Conservation (phyloP, 2,113 vertebrate species). For the Catharus minimus region DNA sequence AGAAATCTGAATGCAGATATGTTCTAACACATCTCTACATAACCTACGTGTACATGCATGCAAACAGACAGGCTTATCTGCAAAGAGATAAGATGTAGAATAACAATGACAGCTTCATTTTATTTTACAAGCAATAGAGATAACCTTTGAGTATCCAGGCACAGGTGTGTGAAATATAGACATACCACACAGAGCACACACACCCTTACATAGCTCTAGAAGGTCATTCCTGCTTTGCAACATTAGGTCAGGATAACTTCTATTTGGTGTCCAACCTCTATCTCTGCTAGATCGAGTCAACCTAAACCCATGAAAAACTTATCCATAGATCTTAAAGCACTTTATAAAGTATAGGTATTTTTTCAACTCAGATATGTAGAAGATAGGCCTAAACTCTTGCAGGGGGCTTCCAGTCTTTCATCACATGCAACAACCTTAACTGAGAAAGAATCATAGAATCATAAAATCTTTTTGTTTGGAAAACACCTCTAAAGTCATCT, state of each 20-base stretch:
- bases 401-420: neutral
- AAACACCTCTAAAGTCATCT: neutral
- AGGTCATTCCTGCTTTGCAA: neutral
- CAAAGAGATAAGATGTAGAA: neutral
- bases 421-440: accelerated
- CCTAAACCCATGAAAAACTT: neutral
- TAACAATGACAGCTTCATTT: neutral
- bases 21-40: neutral
- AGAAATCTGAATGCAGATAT: neutral
- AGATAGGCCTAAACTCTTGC: neutral
- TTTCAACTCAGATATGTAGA: neutral
- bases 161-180: neutral
- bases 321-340: neutral
- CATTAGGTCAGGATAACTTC: neutral
- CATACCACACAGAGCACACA: neutral
- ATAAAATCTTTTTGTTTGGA: neutral
- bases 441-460: neutral
- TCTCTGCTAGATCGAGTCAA: neutral
- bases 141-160: neutral
- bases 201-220: accelerated
- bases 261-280: neutral
- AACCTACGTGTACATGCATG: neutral
- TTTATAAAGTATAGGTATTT: neutral
- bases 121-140: neutral
- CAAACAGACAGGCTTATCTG: neutral